A percentile compares a stretch with the other conserved stretches of the same genome.
These are phyloP conservation scores for Callosobruchus maculatus DNA, from an alignment of 2,888 invertebrate genomes.

Conservation along the genomic window DNA sequence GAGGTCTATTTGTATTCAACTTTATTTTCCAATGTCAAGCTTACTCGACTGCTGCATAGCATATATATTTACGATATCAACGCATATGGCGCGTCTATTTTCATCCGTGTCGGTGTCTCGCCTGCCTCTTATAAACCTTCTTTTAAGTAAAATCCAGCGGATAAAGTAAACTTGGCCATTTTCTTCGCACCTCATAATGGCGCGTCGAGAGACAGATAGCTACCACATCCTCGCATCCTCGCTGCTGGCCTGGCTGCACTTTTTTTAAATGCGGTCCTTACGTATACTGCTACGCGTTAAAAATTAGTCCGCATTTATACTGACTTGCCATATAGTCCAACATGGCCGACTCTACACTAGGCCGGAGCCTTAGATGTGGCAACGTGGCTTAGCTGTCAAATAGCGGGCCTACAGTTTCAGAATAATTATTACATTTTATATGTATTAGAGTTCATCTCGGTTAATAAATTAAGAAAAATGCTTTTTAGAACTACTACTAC, in stretches of 20 bases:
- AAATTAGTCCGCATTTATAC: background rate
- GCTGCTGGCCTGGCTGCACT: constrained; percentile 4
- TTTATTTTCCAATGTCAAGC: constrained; percentile 10
- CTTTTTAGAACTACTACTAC: too few species aligned
- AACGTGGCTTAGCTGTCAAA: too few species aligned
- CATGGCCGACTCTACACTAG: too few species aligned
- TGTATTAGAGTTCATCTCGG: too few species aligned
- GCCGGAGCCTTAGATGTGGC: too few species aligned
- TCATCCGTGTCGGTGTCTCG: constrained; percentile 17
- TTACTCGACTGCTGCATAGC: background rate
- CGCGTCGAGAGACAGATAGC: constrained; percentile 41
- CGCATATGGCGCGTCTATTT: constrained; percentile 23
- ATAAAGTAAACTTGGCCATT: constrained; percentile 42
- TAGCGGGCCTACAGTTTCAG: too few species aligned
- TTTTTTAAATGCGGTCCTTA: background rate
- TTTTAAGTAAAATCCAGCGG: constrained; percentile 31
- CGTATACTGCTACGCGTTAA: background rate
- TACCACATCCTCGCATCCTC: constrained; percentile 41
- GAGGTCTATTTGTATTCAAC: constrained; percentile 27
- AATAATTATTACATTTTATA: too few species aligned
- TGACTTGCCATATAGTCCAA: too few species aligned
- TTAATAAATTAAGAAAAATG: too few species aligned
- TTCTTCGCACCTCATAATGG: constrained; percentile 43
- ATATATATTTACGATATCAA: constrained; percentile 7
- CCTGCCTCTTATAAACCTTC: constrained; percentile 19